Percentiles rank a stretch among this genome's conserved stretches.
Conservation (phyloP, 2,113 vertebrate genomes). For the Chaetodon trifascialis region DNA sequence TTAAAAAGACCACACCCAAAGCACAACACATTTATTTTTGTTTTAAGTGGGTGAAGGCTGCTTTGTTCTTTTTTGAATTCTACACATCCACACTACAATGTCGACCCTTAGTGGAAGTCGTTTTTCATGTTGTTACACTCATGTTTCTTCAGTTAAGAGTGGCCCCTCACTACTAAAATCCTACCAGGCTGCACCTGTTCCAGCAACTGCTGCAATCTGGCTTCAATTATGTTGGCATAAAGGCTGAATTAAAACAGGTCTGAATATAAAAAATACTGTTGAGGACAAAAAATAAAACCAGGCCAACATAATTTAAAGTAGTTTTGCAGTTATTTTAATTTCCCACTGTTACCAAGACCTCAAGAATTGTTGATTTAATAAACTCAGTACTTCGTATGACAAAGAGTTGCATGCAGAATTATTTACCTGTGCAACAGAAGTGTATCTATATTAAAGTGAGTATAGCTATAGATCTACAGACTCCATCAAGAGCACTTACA, state of each 20-base stretch:
- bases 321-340: neutral
- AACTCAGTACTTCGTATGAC: neutral
- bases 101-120: neutral
- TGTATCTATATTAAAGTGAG: neutral
- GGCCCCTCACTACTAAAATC: neutral
- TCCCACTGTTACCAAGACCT: neutral
- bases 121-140: constrained; percentile 17
- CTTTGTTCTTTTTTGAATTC: constrained; percentile 14
- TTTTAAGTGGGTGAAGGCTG: constrained; percentile 5
- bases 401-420: neutral
- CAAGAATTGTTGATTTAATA: neutral
- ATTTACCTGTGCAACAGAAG: neutral
- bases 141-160: constrained; percentile 16
- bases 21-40: neutral
- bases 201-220: constrained; percentile 16
- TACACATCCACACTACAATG: constrained; percentile 19
- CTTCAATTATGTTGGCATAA: constrained; percentile 2
- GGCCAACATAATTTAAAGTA: neutral
- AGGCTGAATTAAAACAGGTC: neutral
- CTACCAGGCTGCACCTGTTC: constrained; percentile 14
- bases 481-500: neutral
- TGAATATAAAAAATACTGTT: neutral
- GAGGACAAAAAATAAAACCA: neutral
- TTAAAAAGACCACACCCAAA: neutral
- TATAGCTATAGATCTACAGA: neutral